Conservation (phyloP, 2,888 invertebrate genomes). For the Lasioglossum morio region DNA sequence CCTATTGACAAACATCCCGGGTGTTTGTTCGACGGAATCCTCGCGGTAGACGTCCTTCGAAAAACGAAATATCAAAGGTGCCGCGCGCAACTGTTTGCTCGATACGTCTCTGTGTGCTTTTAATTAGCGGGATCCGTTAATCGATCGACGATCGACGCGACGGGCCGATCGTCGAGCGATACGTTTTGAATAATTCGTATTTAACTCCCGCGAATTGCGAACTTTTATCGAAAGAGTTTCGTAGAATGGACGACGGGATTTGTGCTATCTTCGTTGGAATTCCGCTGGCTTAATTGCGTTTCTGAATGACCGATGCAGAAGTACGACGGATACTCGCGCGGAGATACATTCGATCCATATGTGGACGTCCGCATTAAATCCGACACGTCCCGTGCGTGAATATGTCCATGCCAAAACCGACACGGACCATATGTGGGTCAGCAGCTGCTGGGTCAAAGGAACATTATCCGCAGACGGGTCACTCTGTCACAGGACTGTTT, state of each 20-base stretch:
- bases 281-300: not conserved
- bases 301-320: not conserved
- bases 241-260: not conserved
- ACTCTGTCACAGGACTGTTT: not conserved
- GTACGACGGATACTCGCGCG: not conserved
- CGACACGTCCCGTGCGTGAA: not conserved
- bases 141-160: constrained; percentile 2
- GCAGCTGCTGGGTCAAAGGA: not conserved
- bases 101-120: not conserved
- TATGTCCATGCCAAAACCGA: constrained; percentile 4
- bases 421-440: not conserved
- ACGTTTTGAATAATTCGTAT: not conserved
- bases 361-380: constrained; percentile 14
- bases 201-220: not conserved
- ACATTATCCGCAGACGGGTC: not conserved
- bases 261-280: not conserved
- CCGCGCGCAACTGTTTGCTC: constrained; percentile 5
- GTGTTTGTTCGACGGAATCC: not conserved
- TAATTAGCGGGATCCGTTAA: constrained; percentile 15
- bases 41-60: not conserved
- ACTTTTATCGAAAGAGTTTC: not conserved
- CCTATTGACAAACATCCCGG: constrained; percentile 21
- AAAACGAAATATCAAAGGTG: constrained; percentile 1
- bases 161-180: not conserved
- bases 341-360: not conserved